Evolutionary conservation across 2,888 invertebrate species (phyloP).

Genomic region (Sphecodes monilicornis): DNA sequence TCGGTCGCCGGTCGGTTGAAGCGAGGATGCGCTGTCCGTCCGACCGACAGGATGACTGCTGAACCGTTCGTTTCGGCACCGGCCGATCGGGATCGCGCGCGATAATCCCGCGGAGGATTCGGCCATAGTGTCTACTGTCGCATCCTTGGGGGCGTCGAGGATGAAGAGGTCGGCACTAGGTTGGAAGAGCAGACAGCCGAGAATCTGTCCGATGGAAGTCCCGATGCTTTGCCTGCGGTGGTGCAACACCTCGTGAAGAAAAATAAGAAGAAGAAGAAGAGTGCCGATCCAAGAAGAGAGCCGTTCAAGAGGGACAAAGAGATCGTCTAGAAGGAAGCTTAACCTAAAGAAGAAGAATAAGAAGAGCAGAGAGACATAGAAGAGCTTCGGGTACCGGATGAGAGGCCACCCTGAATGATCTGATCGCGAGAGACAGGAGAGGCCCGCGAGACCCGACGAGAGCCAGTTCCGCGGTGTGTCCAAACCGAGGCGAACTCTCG

Average conservation of each 20-base stretch:
- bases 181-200: slow-evolving; percentile 74
- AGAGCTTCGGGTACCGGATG: slow-evolving; percentile 11
- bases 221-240: slow-evolving; percentile 74
- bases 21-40: slow-evolving; percentile 48
- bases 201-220: slow-evolving; percentile 73
- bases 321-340: not conserved
- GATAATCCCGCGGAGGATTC: slow-evolving; percentile 61
- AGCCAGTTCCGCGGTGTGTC: slow-evolving; percentile 1
- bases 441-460: not conserved
- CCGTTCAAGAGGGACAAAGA: not conserved
- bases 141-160: slow-evolving; percentile 59
- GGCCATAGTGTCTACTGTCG: slow-evolving; percentile 47
- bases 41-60: slow-evolving; percentile 62
- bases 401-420: slow-evolving; percentile 23
- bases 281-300: not conserved
- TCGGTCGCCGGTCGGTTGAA: slow-evolving; percentile 1
- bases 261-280: not conserved
- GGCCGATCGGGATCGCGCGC: slow-evolving; percentile 62
- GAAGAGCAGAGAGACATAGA: not conserved
- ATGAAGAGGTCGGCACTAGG: slow-evolving; percentile 74
- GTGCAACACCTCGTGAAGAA: slow-evolving; percentile 77
- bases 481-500: not conserved
- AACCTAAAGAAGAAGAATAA: slow-evolving; percentile 13
- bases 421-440: slow-evolving; percentile 11
- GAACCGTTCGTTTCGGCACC: slow-evolving; percentile 48